A percentile compares a stretch with the other conserved stretches of the same genome.
Evolutionary conservation across 2,797 vertebrate genomes (phyloP).

Genomic region (Lacerta bilineata): DNA sequence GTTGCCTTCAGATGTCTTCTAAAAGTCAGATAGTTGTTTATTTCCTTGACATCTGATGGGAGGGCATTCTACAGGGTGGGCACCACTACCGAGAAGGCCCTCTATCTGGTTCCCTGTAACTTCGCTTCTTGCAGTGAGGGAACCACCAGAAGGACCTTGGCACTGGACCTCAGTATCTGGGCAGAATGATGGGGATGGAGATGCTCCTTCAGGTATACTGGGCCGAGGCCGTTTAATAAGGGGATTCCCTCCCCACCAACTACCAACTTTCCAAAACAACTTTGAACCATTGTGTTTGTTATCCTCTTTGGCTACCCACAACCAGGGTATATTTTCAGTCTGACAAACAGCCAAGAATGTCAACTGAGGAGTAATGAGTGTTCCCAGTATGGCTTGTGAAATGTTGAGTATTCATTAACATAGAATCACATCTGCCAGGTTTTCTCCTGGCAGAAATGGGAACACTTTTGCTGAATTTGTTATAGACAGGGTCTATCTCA

Average conservation of each 20-base stretch:
- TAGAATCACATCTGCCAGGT: neutral
- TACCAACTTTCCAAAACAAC: neutral
- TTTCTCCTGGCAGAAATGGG: neutral
- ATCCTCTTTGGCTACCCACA: neutral
- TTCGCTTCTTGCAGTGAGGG: too few relatives aligned
- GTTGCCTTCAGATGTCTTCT: too few relatives aligned
- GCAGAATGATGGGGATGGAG: too few relatives aligned
- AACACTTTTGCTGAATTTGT: constrained; percentile 18
- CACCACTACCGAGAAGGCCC: too few relatives aligned
- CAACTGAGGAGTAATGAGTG: constrained; percentile 24
- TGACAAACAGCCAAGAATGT: neutral
- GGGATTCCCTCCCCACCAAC: too few relatives aligned
- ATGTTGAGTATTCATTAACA: neutral
- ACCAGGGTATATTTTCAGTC: neutral
- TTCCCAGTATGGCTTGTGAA: constrained; percentile 20
- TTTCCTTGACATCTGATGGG: too few relatives aligned
- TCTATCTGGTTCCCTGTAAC: too few relatives aligned
- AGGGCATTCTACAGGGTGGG: too few relatives aligned
- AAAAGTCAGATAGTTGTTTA: too few relatives aligned
- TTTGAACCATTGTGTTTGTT: neutral
- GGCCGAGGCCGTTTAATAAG: neutral
- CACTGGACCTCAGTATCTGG: too few relatives aligned
- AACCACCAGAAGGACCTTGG: too few relatives aligned
- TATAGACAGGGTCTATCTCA: neutral
- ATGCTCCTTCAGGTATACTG: too few relatives aligned